A percentile compares a stretch with the other conserved stretches of the same genome.
Evolutionary conservation across 37 sponge, comb jelly and placozoan genomes (phyloP).

Genomic region (Halisarca cf. caerulea): DNA sequence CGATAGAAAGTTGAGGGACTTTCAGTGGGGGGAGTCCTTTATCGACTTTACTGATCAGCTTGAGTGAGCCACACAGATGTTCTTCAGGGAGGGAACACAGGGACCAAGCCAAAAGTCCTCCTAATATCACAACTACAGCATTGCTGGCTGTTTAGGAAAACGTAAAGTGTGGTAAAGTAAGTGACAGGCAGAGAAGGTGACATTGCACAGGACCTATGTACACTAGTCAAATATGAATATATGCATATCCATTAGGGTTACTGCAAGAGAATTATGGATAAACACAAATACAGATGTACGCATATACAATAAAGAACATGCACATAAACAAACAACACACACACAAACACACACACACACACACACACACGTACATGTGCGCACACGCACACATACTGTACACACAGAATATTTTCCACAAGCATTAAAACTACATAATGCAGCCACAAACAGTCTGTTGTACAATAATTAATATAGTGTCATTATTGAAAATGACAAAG

Average conservation of each 20-base stretch:
- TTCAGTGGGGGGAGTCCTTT: neutral
- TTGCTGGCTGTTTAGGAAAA: constrained; percentile 56
- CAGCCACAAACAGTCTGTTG: no score
- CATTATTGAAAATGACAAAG: no score
- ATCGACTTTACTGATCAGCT: constrained; percentile 16
- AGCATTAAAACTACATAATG: no score
- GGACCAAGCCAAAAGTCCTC: constrained; percentile 61
- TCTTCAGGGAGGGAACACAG: constrained; percentile 26
- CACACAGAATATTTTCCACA: no score
- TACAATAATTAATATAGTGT: no score
- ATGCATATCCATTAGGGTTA: no score
- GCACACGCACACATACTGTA: neutral
- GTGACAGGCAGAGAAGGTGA: no score
- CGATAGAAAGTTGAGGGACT: neutral
- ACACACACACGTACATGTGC: neutral
- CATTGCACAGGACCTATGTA: no score
- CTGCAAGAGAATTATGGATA: no score
- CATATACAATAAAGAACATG: neutral
- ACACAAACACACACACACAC: neutral
- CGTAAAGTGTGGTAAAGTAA: neutral
- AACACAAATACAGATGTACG: no score
- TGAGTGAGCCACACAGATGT: neutral
- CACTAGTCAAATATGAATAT: no score
- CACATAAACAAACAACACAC: neutral
- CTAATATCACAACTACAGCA: constrained; percentile 88